Evolutionary conservation across 2,113 vertebrate genomes (phyloP).

Genomic region (Tyrannus savana): DNA sequence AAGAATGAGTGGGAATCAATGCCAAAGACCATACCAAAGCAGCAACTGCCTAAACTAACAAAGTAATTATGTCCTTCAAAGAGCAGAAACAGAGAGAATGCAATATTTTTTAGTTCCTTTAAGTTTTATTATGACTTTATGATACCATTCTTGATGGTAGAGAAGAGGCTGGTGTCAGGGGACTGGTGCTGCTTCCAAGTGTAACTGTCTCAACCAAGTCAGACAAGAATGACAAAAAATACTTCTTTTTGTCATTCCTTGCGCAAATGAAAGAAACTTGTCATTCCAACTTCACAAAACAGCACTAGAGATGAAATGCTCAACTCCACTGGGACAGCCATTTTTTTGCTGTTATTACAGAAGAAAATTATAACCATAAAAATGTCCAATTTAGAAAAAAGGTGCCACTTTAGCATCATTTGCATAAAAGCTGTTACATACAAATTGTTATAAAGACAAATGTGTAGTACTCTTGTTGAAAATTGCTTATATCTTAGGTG

Average conservation of each 20-base stretch:
- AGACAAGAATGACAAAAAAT: slow-evolving; percentile 67
- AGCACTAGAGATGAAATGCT: slow-evolving; percentile 86
- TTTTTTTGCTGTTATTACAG: slow-evolving; percentile 92
- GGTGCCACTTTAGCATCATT: slow-evolving; percentile 89
- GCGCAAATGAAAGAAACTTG: slow-evolving; percentile 95
- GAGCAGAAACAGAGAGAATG: background rate
- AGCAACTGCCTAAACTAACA: slow-evolving; percentile 51
- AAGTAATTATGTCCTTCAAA: slow-evolving; percentile 45
- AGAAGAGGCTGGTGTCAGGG: slow-evolving; percentile 57
- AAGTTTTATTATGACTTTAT: slow-evolving; percentile 46
- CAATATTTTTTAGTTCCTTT: slow-evolving; percentile 26
- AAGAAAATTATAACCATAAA: slow-evolving; percentile 95
- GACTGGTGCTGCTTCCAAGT: slow-evolving; percentile 57
- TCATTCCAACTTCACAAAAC: slow-evolving; percentile 95
- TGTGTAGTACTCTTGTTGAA: slow-evolving; percentile 85
- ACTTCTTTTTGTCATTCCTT: slow-evolving; percentile 83
- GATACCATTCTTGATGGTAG: slow-evolving; percentile 24
- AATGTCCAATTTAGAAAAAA: slow-evolving; percentile 92
- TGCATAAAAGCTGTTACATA: slow-evolving; percentile 95
- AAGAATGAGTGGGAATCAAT: slow-evolving; percentile 13
- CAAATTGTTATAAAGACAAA: slow-evolving; percentile 97
- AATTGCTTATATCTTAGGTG: slow-evolving; percentile 84
- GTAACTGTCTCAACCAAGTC: slow-evolving; percentile 55
- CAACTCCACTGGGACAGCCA: slow-evolving; percentile 89
- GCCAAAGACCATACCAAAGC: slow-evolving; percentile 53